Base-by-base conservation (phyloP, 2,888 invertebrate species). In the Hirtodrosophila histrioides region DNA sequence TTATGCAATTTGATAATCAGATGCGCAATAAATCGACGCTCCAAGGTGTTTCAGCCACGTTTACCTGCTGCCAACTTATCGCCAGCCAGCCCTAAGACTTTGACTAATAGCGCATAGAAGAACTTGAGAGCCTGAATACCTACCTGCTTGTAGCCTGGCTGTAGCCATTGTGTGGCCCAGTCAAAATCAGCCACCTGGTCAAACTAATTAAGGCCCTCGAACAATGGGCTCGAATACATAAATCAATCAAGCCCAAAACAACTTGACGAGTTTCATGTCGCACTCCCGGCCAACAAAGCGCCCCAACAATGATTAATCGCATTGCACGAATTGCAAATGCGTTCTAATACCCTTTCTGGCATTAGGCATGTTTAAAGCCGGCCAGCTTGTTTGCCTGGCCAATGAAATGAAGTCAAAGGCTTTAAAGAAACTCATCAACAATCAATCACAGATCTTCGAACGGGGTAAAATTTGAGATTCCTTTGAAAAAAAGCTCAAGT, bases 1-100 rank as follows among this genome's bases (percentile, higher is more conserved):
- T 88, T 85, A 88, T 78, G 80, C 86, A 86, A 75, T 86, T 80
- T 68, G 75, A 86, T 86, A 88, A 86, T 87, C 86, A 85, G 82
- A 69, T 77, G 74, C 70, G 68, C 76, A 76, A 85, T 81, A 82
- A 82, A 79, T 82, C 61, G 80, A 61, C 54, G 64, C 39, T 35
- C 33, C 41, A 49, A 58, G 69, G 36, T 53, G 56, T 57, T 39
- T 40, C 37, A 27, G 27, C 27, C 46, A 41, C 46, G 46, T 11
- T 10, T 49, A 55, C 56, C 53, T 57, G 57, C 66, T 75, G 78
- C 69, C 84, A 82, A 85, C 76, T 85, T 83, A 85, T 82, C 78
- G 78, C 62, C 53, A 29, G 6, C 60, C 49, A 33, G 6, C 45
- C 45, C 40, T 3, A 60, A 65, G 83, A 83, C 80, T 73, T 75